phyloP scores from a whole-genome alignment of 2,797 vertebrate species.

The Taenioides sp. region DNA sequence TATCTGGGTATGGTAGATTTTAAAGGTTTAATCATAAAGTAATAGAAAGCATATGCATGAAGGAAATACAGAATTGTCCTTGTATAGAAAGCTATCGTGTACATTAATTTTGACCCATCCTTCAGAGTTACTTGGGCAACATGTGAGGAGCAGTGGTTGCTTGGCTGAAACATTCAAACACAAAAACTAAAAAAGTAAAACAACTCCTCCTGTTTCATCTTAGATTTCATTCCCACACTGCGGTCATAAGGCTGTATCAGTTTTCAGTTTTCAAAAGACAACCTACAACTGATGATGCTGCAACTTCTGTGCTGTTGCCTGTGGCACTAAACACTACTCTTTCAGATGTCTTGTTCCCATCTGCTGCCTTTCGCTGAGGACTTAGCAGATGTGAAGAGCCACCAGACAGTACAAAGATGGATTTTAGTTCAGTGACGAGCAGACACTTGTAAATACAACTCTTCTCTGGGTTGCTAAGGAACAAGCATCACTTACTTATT shows the following conservation, averaged over 20 bases:
- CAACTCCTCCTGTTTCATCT: neutral
- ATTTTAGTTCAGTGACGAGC: conserved; percentile 14
- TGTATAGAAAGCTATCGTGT: neutral
- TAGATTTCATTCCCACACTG: neutral
- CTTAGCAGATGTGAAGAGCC: neutral
- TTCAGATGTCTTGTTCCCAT: conserved; percentile 18
- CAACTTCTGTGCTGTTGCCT: neutral
- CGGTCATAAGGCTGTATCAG: neutral
- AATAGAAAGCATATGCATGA: neutral
- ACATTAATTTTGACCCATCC: neutral
- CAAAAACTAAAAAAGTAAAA: neutral
- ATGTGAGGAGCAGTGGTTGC: neutral
- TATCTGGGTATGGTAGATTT: neutral
- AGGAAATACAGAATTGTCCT: neutral
- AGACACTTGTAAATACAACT: conserved; percentile 21
- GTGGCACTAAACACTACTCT: neutral
- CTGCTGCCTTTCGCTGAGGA: conserved; percentile 10
- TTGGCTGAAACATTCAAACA: neutral
- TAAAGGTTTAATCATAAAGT: neutral
- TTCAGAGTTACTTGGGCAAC: neutral
- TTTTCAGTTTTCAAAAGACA: neutral
- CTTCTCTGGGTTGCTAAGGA: conserved; percentile 58
- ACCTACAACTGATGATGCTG: conserved; percentile 4
- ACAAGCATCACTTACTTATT: conserved; percentile 50
- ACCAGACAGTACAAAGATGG: conserved; percentile 19